Evolutionary conservation across 2,113 vertebrate genomes (phyloP).

Genomic region (Salminus brasiliensis): DNA sequence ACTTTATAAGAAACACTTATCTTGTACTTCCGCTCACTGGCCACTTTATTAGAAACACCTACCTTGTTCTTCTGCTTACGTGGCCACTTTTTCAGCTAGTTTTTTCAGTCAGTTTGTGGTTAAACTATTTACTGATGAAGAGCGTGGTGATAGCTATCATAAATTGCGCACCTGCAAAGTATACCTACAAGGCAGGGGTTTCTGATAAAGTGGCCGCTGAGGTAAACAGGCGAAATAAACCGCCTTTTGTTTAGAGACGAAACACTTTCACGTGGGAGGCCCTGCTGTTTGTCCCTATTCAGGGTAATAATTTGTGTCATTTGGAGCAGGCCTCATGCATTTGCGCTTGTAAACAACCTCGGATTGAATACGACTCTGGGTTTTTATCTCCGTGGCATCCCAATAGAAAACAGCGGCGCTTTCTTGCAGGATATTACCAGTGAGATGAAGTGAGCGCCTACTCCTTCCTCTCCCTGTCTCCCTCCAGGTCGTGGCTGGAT

Average conservation of each 20-base stretch:
- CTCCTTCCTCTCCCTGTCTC: background rate
- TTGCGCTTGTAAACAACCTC: background rate
- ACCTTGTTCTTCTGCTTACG: too few species aligned
- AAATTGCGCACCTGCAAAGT: background rate
- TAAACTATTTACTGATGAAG: too few species aligned
- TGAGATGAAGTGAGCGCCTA: constrained; percentile 39
- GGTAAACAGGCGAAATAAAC: background rate
- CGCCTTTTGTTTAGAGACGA: background rate
- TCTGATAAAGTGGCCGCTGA: background rate
- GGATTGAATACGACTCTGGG: constrained; percentile 3
- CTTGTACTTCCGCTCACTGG: too few species aligned
- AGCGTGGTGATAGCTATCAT: too few species aligned
- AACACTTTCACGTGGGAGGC: too few species aligned
- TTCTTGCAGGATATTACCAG: constrained; percentile 34
- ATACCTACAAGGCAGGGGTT: background rate
- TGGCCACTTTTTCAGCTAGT: too few species aligned
- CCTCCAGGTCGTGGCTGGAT: constrained; percentile 11
- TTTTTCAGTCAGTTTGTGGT: too few species aligned
- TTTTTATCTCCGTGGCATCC: constrained; percentile 27
- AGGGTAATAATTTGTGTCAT: background rate
- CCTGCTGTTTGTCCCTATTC: too few species aligned
- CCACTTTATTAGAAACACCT: too few species aligned
- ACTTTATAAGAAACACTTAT: too few species aligned
- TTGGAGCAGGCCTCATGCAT: background rate
- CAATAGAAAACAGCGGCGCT: background rate